Evolutionary conservation across 2,113 vertebrate species (phyloP).

Genomic region (Albula goreensis): DNA sequence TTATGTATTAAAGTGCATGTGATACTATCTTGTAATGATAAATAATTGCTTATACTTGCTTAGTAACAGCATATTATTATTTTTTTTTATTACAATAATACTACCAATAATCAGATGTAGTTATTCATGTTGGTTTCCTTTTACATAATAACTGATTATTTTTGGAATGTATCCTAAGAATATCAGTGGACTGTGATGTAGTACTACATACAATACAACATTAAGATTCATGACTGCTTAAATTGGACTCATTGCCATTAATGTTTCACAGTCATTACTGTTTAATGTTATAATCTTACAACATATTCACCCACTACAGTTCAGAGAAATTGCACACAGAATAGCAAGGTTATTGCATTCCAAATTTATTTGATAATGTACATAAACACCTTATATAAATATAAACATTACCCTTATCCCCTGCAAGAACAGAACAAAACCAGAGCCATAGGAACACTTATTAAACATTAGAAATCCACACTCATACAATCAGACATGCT

Average conservation of each 20-base stretch:
- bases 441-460: slow-evolving; percentile 8
- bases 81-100: neutral
- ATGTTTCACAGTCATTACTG: neutral
- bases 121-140: neutral
- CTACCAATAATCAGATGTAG: neutral
- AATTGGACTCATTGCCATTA: neutral
- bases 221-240: neutral
- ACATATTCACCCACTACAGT: neutral
- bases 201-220: neutral
- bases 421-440: slow-evolving; percentile 25
- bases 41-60: too few species aligned
- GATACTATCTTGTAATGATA: too few species aligned
- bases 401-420: slow-evolving; percentile 23
- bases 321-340: slow-evolving; percentile 5
- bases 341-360: slow-evolving; percentile 6
- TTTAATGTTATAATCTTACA: neutral
- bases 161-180: neutral
- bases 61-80: too few species aligned
- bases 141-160: neutral
- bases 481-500: slow-evolving; percentile 26
- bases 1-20: neutral
- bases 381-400: slow-evolving; percentile 31
- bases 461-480: slow-evolving; percentile 15
- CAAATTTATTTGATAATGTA: slow-evolving; percentile 17
- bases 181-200: neutral